Evolutionary conservation across 2,113 vertebrate genomes (phyloP), one percentile per base, ranked within the genome.

Genomic region (Argyrosomus japonicus): DNA sequence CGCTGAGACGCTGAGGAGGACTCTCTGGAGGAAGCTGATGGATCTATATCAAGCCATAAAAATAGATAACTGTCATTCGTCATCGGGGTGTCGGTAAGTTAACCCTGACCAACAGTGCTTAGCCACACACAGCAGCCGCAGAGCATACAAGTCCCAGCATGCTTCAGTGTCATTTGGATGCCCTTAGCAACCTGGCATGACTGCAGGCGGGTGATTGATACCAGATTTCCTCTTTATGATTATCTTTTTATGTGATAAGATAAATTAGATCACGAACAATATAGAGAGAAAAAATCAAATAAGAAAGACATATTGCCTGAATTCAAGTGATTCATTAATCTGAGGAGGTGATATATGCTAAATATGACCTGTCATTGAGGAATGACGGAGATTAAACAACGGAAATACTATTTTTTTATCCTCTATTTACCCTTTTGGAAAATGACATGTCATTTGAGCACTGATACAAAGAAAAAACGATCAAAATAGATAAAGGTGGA

Each of bases 11-110:
- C 77, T 61, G 54, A 74, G 83, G 51, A 76, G 68, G 67, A 32
- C 84, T 83, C 87, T 87, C 77, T 45, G 36, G 86, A 88, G 89
- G 87, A 82, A 79, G 82, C 75, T 83, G 80, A 83, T 84, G 91
- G 90, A 92, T 93, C 93, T 89, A 84, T 88, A 91, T 88, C 79
- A 88, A 83, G 85, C 85, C 60, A 79, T 89, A 83, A 92, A 93
- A 95, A 88, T 74, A 92, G 92, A 92, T 92, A 91, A 92, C 89
- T 90, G 90, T 90, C 93, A 93, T 83, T 92, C 79, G 83, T 94
- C 93, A 94, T 88, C 64, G 36, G 79, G 82, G 76, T 27, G 83
- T 77, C 79, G 68, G 50, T 75, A 85, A 76, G 89, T 89, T 93
- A 92, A 94, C 91, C 88, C 92, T 84, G 83, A 86, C 81, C 91